A percentile compares a stretch with the other conserved stretches of the same genome.
Evolutionary conservation across 2,888 invertebrate genomes (phyloP).

Genomic region (Agriotes lineatus): DNA sequence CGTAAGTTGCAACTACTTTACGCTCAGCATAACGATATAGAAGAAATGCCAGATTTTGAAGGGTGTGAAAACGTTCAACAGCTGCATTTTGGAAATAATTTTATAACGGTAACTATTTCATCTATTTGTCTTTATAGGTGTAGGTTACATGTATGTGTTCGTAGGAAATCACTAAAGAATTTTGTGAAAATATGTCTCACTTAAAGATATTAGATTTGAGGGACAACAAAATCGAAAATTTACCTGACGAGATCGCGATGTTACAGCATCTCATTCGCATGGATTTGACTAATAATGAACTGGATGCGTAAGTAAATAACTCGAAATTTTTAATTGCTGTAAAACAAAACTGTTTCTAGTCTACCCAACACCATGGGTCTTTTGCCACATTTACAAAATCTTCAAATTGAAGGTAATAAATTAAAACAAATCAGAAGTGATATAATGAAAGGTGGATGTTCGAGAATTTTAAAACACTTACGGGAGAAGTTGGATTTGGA

Average conservation of each 20-base stretch:
- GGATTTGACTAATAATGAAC: conserved; percentile 84
- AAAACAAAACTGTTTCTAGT: conserved; percentile 61
- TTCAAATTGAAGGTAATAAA: conserved; percentile 89
- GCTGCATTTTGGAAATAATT: conserved; percentile 87
- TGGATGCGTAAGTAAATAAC: conserved; percentile 62
- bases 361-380: conserved; percentile 77
- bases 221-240: conserved; percentile 81
- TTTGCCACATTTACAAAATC: conserved; percentile 83
- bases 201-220: conserved; percentile 82
- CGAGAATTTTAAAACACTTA: conserved; percentile 82
- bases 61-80: conserved; percentile 84
- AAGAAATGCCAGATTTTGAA: conserved; percentile 79
- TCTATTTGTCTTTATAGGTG: not conserved
- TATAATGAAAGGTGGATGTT: conserved; percentile 87
- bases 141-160: conserved; percentile 52
- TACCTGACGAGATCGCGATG: conserved; percentile 85
- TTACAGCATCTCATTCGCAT: conserved; percentile 83
- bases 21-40: conserved; percentile 86
- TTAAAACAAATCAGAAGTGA: conserved; percentile 85
- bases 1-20: conserved; percentile 81
- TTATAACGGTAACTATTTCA: conserved; percentile 79
- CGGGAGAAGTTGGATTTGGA: conserved; percentile 70
- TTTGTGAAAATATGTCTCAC: conserved; percentile 79
- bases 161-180: conserved; percentile 78
- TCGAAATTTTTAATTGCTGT: not conserved